phyloP scores from a whole-genome alignment of 2,113 vertebrate species.

The Brevimyrus niger region DNA sequence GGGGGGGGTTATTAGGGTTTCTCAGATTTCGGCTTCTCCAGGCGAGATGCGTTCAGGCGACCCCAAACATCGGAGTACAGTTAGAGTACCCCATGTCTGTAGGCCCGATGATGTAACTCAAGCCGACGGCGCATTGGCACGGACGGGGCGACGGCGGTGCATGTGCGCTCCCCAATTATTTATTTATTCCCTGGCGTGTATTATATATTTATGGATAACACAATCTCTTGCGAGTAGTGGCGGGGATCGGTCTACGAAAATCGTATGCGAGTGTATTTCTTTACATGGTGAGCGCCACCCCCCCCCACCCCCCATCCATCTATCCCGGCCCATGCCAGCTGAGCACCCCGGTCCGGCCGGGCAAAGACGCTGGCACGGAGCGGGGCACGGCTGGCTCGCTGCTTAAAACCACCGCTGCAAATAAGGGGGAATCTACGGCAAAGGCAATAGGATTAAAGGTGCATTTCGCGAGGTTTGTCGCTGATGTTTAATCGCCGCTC shows the following conservation, averaged over 20 bases:
- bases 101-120: constrained; percentile 38
- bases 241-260: constrained; percentile 16
- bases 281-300: constrained; percentile 12
- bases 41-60: background rate
- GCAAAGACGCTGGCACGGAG: constrained; percentile 57
- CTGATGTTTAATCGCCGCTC: constrained; percentile 20
- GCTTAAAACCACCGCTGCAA: constrained; percentile 25
- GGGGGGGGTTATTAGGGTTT: background rate
- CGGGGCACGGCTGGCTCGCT: constrained; percentile 48
- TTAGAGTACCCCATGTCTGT: constrained; percentile 19
- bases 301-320: background rate
- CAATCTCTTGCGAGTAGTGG: background rate
- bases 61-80: background rate
- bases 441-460: constrained; percentile 4
- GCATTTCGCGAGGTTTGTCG: constrained; percentile 43
- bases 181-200: constrained; percentile 20
- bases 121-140: constrained; percentile 43
- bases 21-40: background rate
- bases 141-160: constrained; percentile 27
- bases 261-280: constrained; percentile 18
- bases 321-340: constrained; percentile 49
- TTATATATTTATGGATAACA: constrained; percentile 7
- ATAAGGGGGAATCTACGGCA: background rate
- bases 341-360: constrained; percentile 50
- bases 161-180: constrained; percentile 34